phyloP scores from a whole-genome alignment of 2,797 vertebrate genomes.

The Eulemur coronatus region DNA sequence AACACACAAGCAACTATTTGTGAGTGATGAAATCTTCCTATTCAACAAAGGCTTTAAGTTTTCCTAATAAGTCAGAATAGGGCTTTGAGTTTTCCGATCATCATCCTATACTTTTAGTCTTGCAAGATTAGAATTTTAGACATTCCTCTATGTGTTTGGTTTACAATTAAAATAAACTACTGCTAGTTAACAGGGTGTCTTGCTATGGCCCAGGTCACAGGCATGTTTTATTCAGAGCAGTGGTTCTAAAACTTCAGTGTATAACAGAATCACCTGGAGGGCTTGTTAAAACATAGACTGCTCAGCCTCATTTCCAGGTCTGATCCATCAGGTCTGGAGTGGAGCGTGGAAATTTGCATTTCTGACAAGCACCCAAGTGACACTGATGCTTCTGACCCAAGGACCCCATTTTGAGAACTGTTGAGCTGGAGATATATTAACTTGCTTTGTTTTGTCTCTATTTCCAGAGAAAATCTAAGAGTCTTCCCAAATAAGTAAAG shows the following conservation, averaged over 20 bases:
- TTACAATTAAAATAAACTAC: not conserved
- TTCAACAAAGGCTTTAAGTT: not conserved
- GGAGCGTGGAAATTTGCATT: not conserved
- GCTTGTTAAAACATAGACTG: not conserved
- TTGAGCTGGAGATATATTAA: not conserved
- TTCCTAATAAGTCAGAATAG: not conserved
- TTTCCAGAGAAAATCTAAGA: not conserved
- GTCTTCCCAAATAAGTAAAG: not conserved
- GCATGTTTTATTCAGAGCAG: not conserved
- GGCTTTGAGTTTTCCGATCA: not conserved
- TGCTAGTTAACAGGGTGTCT: not conserved
- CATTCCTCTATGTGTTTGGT: not conserved
- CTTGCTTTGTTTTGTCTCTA: not conserved
- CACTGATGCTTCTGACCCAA: not conserved
- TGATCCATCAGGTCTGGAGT: not conserved
- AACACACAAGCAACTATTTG: not conserved
- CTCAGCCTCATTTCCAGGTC: not conserved
- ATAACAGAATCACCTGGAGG: not conserved
- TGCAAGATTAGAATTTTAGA: not conserved
- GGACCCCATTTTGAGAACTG: not conserved
- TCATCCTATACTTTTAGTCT: not conserved
- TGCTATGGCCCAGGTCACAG: not conserved
- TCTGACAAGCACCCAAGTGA: not conserved
- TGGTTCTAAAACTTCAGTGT: not conserved
- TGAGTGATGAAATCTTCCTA: not conserved